Percentiles rank a stretch among this genome's conserved stretches.
Evolutionary conservation across 2,888 invertebrate species (phyloP).

Genomic region (Camponotus fellah): DNA sequence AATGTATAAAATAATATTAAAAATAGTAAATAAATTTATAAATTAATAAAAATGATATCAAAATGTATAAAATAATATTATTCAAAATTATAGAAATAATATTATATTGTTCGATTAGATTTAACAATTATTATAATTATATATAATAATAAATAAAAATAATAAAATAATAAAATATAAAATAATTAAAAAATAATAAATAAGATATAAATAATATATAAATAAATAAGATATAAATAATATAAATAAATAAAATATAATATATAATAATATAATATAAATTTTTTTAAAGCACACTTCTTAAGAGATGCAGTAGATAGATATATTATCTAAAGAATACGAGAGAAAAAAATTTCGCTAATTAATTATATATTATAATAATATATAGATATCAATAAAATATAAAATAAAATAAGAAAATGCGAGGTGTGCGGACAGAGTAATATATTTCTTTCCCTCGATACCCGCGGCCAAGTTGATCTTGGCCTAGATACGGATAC

Average conservation of each 20-base stretch:
- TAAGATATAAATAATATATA: not conserved
- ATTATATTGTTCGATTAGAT: not conserved
- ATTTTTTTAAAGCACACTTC: not conserved
- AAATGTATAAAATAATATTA: not conserved
- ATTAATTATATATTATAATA: not conserved
- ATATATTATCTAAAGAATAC: not conserved
- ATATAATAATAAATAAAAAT: not conserved
- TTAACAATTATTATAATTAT: not conserved
- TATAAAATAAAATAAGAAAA: too few species aligned
- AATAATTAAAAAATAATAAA: not conserved
- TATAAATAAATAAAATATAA: not conserved
- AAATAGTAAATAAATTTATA: too few species aligned
- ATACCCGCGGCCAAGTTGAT: slow-evolving; percentile 24
- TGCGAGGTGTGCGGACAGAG: not conserved
- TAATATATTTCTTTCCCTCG: slow-evolving; percentile 1
- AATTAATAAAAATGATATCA: not conserved
- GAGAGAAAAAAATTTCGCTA: not conserved
- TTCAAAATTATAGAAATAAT: not conserved
- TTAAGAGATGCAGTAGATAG: too few species aligned
- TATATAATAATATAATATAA: not conserved
- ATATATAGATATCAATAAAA: not conserved
- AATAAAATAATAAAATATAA: not conserved
- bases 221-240: too few species aligned
- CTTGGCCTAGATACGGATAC: slow-evolving; percentile 17
- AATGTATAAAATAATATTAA: not conserved